Conservation (phyloP, 92 coral and sea anemone species). For the Phymanthus crucifer region DNA sequence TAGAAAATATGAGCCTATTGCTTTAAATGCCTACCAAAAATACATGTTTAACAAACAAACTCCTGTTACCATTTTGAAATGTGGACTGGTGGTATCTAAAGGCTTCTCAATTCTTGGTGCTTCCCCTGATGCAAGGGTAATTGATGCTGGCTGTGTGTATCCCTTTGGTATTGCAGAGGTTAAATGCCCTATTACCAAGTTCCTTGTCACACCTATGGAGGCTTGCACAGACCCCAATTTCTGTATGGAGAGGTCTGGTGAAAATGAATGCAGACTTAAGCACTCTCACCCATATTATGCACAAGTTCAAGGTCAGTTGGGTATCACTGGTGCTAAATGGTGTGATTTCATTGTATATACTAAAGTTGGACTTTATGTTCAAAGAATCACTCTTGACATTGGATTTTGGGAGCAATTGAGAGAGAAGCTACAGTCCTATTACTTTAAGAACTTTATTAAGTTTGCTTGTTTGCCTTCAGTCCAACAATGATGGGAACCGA, state of each 20-base stretch:
- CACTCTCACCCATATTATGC: conserved; percentile 28
- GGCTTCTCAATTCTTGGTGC: conserved; percentile 43
- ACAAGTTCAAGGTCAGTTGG: conserved; percentile 40
- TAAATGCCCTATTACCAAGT: conserved; percentile 28
- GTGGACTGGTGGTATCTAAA: conserved; percentile 27
- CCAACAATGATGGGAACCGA: background rate
- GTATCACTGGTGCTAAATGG: conserved; percentile 20
- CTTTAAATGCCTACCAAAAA: conserved; percentile 24
- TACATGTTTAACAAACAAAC: conserved; percentile 33
- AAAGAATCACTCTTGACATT: conserved; percentile 4
- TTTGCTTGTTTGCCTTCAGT: background rate
- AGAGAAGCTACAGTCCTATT: background rate
- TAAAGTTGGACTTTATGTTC: background rate
- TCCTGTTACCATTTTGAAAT: conserved; percentile 23
- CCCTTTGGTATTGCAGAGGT: conserved; percentile 11
- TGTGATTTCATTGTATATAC: conserved; percentile 37
- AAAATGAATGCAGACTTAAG: conserved; percentile 1
- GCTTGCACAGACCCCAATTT: conserved; percentile 23
- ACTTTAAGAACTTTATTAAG: background rate
- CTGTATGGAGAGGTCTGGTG: conserved; percentile 21
- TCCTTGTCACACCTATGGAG: conserved; percentile 16
- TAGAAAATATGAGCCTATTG: conserved; percentile 45
- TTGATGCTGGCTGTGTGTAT: conserved; percentile 8
- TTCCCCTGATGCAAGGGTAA: conserved; percentile 46
- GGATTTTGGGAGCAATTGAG: background rate